A percentile compares a stretch with the other conserved stretches of the same genome.
Evolutionary conservation across 2,113 vertebrate species (phyloP).

Genomic region (Synodontis membranacea): DNA sequence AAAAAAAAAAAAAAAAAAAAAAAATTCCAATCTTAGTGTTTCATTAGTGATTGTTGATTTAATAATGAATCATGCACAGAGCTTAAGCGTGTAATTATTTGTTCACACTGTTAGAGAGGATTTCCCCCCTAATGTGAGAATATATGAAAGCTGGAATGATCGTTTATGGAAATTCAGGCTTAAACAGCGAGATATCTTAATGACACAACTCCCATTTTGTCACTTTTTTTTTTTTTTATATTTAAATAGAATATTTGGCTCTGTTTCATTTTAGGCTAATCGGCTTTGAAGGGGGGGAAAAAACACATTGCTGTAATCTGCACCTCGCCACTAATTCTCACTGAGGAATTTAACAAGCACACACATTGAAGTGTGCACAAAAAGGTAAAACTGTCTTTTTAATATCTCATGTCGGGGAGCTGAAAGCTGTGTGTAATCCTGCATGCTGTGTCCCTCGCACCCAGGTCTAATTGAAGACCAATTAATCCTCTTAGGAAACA

Average conservation of each 20-base stretch:
- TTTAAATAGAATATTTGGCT: slow-evolving; percentile 56
- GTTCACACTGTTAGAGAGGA: neutral
- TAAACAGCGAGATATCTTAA: slow-evolving; percentile 8
- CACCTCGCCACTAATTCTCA: slow-evolving; percentile 60
- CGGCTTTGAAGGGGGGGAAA: slow-evolving; percentile 62
- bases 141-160: neutral
- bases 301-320: slow-evolving; percentile 69
- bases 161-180: neutral
- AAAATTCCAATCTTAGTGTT: neutral
- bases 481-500: slow-evolving; percentile 65
- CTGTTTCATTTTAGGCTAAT: slow-evolving; percentile 69
- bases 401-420: slow-evolving; percentile 68
- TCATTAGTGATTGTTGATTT: slow-evolving; percentile 6
- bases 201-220: slow-evolving; percentile 22
- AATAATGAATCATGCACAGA: slow-evolving; percentile 6
- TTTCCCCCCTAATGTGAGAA: neutral
- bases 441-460: slow-evolving; percentile 60
- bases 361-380: slow-evolving; percentile 48
- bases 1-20: too few species aligned
- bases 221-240: neutral
- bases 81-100: slow-evolving; percentile 21
- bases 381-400: slow-evolving; percentile 70
- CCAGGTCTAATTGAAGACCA: slow-evolving; percentile 50
- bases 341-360: slow-evolving; percentile 13
- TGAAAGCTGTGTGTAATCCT: slow-evolving; percentile 73